These are phyloP conservation scores for Smutsia temminckii DNA, from an alignment of 2,797 vertebrate genomes.

Conservation along the genomic window DNA sequence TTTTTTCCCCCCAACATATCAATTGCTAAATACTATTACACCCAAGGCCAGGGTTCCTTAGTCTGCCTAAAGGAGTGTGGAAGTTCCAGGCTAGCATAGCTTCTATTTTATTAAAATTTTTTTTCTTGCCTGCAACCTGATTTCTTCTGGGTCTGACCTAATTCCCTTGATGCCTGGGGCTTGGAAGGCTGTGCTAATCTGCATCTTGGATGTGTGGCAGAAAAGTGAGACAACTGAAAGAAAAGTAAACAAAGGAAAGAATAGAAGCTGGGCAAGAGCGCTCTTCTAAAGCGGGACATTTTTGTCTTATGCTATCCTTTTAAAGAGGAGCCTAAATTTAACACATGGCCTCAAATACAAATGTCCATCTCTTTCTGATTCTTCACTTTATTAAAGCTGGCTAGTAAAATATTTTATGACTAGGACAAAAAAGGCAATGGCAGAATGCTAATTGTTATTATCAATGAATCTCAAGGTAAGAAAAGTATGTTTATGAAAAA, in stretches of 20 bases:
- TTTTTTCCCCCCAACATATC: neutral
- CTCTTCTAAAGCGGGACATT: neutral
- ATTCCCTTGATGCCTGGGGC: conserved; percentile 76
- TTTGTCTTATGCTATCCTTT: neutral
- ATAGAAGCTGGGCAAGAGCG: neutral
- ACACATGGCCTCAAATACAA: neutral
- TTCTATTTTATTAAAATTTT: conserved; percentile 64
- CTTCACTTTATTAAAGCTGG: neutral
- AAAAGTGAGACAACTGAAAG: conserved; percentile 52
- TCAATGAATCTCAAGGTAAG: neutral
- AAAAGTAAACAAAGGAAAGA: neutral
- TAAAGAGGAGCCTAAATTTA: conserved; percentile 10
- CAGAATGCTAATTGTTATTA: conserved; percentile 19
- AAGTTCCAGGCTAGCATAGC: conserved; percentile 56
- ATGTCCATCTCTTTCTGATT: neutral
- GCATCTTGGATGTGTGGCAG: conserved; percentile 48
- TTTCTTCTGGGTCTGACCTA: conserved; percentile 78
- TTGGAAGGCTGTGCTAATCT: conserved; percentile 64
- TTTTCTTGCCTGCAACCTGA: conserved; percentile 71
- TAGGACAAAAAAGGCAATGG: neutral
- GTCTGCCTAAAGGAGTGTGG: conserved; percentile 47
- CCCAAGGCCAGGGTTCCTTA: conserved; percentile 29
- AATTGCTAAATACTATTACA: conserved; percentile 59
- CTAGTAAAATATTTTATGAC: neutral
- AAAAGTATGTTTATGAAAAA: conserved; percentile 64